A percentile compares a stretch with the other conserved stretches of the same genome.
These are phyloP conservation scores for Elephantulus edwardii DNA, from an alignment of 2,113 vertebrate genomes.

Conservation along the genomic window DNA sequence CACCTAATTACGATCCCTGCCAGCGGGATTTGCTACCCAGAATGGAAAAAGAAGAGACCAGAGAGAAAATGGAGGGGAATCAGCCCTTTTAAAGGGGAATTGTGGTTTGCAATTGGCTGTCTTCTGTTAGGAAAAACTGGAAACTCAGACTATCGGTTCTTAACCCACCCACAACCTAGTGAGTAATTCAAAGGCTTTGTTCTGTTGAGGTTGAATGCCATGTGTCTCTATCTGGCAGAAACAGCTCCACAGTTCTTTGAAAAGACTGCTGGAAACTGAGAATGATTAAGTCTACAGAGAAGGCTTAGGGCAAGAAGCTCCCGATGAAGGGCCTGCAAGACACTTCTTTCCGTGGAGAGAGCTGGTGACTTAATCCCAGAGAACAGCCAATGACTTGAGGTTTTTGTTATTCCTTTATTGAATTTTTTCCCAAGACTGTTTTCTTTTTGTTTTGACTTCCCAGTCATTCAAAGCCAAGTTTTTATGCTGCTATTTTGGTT, in stretches of 20 bases:
- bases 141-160: not conserved
- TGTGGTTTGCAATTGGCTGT: not conserved
- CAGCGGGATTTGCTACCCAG: slow-evolving; percentile 16
- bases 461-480: not conserved
- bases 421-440: not conserved
- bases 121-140: slow-evolving; percentile 3
- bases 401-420: slow-evolving; percentile 11
- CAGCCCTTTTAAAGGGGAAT: not conserved
- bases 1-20: slow-evolving; percentile 57
- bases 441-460: slow-evolving; percentile 25
- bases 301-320: not conserved
- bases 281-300: not conserved
- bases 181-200: not conserved
- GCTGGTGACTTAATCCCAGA: not conserved
- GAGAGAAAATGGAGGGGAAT: not conserved
- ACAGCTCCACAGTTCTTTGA: not conserved
- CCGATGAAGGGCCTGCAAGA: not conserved
- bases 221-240: not conserved
- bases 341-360: not conserved
- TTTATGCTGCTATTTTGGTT: not conserved
- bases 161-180: not conserved
- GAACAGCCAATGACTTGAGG: not conserved
- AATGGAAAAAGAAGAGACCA: slow-evolving; percentile 34
- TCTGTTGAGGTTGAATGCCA: not conserved
- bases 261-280: not conserved